Evolutionary conservation across 2,888 invertebrate genomes (phyloP).

Genomic region (Xylocampa areola): DNA sequence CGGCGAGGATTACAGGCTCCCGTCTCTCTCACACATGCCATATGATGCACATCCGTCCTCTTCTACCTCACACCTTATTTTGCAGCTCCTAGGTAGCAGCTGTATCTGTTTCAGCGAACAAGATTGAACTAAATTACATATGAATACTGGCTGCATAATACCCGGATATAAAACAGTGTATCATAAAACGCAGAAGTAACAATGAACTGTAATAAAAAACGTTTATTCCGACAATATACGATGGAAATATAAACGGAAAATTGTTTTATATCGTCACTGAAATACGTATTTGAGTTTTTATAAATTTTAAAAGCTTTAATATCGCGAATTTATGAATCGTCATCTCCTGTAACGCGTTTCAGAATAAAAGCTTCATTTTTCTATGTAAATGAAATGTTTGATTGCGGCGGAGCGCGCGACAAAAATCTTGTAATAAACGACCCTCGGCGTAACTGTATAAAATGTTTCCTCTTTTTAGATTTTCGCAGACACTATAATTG

Average conservation of each 20-base stretch:
- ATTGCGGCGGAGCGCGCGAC: constrained; percentile 55
- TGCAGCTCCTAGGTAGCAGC: constrained; percentile 58
- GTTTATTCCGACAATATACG: constrained; percentile 24
- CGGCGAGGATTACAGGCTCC: constrained; percentile 67
- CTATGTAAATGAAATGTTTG: constrained; percentile 58
- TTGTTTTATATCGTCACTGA: constrained; percentile 36
- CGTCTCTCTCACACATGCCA: constrained; percentile 55
- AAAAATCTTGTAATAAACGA: constrained; percentile 60
- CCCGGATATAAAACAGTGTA: constrained; percentile 7
- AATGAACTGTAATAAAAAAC: constrained; percentile 24
- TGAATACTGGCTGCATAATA: neutral
- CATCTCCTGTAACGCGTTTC: constrained; percentile 40
- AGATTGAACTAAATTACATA: constrained; percentile 54
- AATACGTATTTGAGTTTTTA: constrained; percentile 45
- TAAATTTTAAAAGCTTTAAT: constrained; percentile 50
- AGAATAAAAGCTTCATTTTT: constrained; percentile 51
- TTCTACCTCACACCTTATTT: constrained; percentile 60
- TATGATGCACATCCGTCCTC: constrained; percentile 31
- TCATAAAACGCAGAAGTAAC: neutral
- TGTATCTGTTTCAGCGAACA: constrained; percentile 58
- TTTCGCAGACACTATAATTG: constrained; percentile 53
- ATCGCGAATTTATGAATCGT: constrained; percentile 54
- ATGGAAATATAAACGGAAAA: constrained; percentile 23
- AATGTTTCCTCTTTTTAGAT: constrained; percentile 46
- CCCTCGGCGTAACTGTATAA: constrained; percentile 46